phyloP scores from a whole-genome alignment of 2,888 invertebrate genomes.

The Hololepta plana region DNA sequence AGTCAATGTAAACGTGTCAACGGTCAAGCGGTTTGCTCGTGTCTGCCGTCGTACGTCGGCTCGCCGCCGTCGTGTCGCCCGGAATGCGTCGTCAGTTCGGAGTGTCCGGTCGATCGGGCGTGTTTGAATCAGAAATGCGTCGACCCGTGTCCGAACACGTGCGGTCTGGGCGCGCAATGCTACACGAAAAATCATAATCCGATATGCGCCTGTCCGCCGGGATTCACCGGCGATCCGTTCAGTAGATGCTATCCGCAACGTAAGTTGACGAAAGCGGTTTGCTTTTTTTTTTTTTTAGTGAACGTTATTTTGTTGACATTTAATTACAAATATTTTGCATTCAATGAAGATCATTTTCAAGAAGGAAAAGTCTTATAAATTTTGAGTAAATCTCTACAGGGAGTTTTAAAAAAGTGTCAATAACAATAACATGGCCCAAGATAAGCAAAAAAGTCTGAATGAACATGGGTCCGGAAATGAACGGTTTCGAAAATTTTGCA shows the following conservation, averaged over 20 bases:
- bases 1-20: conserved; percentile 68
- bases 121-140: conserved; percentile 74
- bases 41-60: conserved; percentile 59
- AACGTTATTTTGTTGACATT: too few relatives aligned
- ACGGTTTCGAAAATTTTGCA: too few relatives aligned
- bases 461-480: too few relatives aligned
- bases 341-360: neutral
- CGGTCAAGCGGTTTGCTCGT: conserved; percentile 67
- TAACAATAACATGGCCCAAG: neutral
- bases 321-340: neutral
- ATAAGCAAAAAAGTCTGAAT: too few relatives aligned
- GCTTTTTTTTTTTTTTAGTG: conserved; percentile 2
- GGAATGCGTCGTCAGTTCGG: conserved; percentile 73
- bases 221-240: conserved; percentile 79
- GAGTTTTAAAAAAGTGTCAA: neutral
- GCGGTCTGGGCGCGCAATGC: conserved; percentile 72
- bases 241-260: conserved; percentile 50
- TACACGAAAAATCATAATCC: conserved; percentile 71
- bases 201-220: conserved; percentile 68
- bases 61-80: conserved; percentile 67
- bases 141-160: conserved; percentile 76
- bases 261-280: conserved; percentile 36
- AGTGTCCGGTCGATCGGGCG: conserved; percentile 64
- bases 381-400: neutral
- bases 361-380: neutral